Percentiles rank a stretch among this genome's conserved stretches.
Evolutionary conservation across 2,113 vertebrate species (phyloP).

Genomic region (Cyrtonyx montezumae): DNA sequence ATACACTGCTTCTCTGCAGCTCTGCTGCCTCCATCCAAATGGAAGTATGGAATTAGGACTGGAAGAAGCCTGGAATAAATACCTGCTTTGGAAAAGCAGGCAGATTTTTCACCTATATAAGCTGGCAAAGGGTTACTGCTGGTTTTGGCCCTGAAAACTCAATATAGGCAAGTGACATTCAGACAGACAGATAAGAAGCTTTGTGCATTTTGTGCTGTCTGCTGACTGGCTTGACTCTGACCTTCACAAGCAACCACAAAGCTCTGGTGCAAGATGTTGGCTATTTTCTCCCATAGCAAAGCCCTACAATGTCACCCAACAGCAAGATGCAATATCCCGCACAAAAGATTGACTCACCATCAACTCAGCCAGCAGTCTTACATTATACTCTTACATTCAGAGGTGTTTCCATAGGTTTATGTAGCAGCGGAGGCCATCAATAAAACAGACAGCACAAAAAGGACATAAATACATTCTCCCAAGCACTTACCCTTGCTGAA

Average conservation of each 20-base stretch:
- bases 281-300: neutral
- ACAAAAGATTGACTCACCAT: neutral
- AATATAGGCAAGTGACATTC: neutral
- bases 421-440: neutral
- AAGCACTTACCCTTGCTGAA: conserved; percentile 91
- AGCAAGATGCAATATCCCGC: neutral
- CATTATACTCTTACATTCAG: neutral
- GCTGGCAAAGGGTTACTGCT: neutral
- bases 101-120: neutral
- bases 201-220: neutral
- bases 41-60: neutral
- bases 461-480: neutral
- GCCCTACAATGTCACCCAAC: neutral
- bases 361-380: neutral
- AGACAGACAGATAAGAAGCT: neutral
- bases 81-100: neutral
- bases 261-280: neutral
- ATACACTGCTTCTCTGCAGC: neutral
- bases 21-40: neutral
- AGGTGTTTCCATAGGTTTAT: neutral
- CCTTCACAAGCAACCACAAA: neutral
- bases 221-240: neutral
- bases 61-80: neutral
- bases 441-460: neutral
- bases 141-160: neutral